A percentile compares a stretch with the other conserved stretches of the same genome.
These are phyloP conservation scores for Melitaea cinxia DNA, from an alignment of 1,140 invertebrate genomes.

Conservation along the genomic window DNA sequence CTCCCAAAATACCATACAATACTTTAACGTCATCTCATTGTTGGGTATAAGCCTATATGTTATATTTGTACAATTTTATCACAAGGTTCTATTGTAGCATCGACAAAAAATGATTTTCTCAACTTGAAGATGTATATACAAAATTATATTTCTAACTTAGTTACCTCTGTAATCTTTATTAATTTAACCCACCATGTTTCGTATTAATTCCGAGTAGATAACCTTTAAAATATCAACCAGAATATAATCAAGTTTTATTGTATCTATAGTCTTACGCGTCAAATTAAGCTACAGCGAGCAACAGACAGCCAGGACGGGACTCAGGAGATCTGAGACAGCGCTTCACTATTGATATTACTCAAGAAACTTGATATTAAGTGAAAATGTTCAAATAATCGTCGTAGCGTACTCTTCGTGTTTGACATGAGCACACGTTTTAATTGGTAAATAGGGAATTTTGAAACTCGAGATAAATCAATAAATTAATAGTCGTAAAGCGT, in stretches of 20 bases:
- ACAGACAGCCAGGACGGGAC: conserved; percentile 17
- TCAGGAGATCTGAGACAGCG: conserved; percentile 14
- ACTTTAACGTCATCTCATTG: too few relatives aligned
- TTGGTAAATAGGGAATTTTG: not conserved
- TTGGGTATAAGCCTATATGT: too few relatives aligned
- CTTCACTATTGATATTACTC: conserved; percentile 19
- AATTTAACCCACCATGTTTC: not conserved
- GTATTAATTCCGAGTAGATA: not conserved
- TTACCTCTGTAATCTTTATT: too few relatives aligned
- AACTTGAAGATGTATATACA: too few relatives aligned
- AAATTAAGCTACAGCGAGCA: conserved; percentile 24
- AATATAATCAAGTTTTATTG: conserved; percentile 13
- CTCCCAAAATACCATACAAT: too few relatives aligned
- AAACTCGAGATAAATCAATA: not conserved
- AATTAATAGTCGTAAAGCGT: too few relatives aligned
- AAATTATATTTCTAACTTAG: too few relatives aligned
- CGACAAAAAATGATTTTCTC: too few relatives aligned
- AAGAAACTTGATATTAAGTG: conserved; percentile 18
- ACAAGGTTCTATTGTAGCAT: too few relatives aligned
- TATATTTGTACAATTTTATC: too few relatives aligned
- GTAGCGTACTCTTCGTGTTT: not conserved
- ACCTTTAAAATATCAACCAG: conserved; percentile 9
- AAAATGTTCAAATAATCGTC: conserved; percentile 15
- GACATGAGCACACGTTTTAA: not conserved
- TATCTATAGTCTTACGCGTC: conserved; percentile 17